phyloP scores from a whole-genome alignment of 1,140 invertebrate species.

The Zelostemma sp. region DNA sequence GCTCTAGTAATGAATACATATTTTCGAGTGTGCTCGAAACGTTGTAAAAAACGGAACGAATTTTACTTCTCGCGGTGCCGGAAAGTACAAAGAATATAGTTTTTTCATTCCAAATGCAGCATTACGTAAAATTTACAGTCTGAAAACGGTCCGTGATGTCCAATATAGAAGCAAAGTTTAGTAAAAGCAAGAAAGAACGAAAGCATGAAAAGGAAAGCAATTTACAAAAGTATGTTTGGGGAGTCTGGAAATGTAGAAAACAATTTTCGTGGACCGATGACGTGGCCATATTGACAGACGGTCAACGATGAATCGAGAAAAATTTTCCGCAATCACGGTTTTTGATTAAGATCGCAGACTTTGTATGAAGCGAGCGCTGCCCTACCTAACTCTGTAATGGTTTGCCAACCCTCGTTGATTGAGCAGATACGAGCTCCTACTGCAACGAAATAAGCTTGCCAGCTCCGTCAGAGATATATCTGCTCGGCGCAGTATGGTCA shows the following conservation, averaged over 20 bases:
- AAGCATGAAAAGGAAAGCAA: too few species aligned
- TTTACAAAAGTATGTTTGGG: too few species aligned
- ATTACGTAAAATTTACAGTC: too few species aligned
- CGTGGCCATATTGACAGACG: conserved; percentile 2
- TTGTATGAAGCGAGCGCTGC: conserved; percentile 47
- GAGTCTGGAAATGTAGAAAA: conserved; percentile 21
- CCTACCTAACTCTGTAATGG: conserved; percentile 47
- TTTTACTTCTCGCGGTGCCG: too few species aligned
- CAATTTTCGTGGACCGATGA: conserved; percentile 5
- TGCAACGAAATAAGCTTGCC: conserved; percentile 45
- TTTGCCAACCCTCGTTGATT: conserved; percentile 54
- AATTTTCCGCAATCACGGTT: conserved; percentile 7
- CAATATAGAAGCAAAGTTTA: too few species aligned
- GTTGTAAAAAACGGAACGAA: too few species aligned
- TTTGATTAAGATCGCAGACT: conserved; percentile 7
- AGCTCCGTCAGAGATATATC: conserved; percentile 30
- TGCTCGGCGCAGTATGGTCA: conserved; percentile 38
- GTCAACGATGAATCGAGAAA: conserved; percentile 7
- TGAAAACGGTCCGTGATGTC: too few species aligned
- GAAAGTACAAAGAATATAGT: too few species aligned
- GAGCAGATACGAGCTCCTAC: conserved; percentile 48
- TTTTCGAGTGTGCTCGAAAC: too few species aligned
- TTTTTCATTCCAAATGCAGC: too few species aligned
- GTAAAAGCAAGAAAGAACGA: too few species aligned
- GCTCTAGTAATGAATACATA: too few species aligned